Base-by-base conservation (phyloP, 1,140 invertebrate genomes). In the Tetramorium alpestre region DNA sequence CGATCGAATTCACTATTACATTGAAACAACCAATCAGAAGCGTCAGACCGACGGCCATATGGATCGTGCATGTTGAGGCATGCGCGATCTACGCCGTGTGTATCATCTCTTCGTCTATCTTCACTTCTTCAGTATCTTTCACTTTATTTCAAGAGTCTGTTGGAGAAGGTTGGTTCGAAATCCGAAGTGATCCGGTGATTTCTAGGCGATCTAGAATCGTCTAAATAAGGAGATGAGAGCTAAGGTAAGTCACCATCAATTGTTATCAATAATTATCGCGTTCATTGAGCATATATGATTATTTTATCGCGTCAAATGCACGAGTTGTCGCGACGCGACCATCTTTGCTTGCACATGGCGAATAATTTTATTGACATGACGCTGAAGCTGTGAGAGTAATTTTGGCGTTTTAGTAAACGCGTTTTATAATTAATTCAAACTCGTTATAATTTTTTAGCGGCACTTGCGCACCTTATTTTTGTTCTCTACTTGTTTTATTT, bases 221-320 rank as follows among this genome's bases (percentile, higher is more conserved):
- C 65, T 80, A 85, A 76, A 33, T 28, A 18, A 54, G 44, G 92
- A 85, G 44, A 95, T 95, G 95, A 95, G 95, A 93, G 95, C 95
- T 70, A 95, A 95, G 94, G 95, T 95, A 92, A 89, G 84, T 54
- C 60, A 62, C 72, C 10, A 67, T 28, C 3, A 18, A 80, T 56
- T 54, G 16, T 47, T 81, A 22, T 76, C 49, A 22, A 85, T 88
- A 87, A 89, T 91, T 88, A 60, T 56, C 33, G 33, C 4, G 0
- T 49, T 58, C 13, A 0, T 18, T 0, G 25, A 62, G 1, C 3
- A 28, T 41, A 41, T 7, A 13, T 0, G 2, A 69, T 54, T 54
- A 69, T 69, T 41, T 80, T 4, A 3, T 6, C 16, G 3, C 3
- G 18, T 1, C 1, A 76, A 44, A 60, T 28, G 11, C 4, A 2